Percentiles rank a stretch among this genome's conserved stretches.
phyloP scores from a whole-genome alignment of 2,113 vertebrate species.

The Tetraodon nigroviridis region DNA sequence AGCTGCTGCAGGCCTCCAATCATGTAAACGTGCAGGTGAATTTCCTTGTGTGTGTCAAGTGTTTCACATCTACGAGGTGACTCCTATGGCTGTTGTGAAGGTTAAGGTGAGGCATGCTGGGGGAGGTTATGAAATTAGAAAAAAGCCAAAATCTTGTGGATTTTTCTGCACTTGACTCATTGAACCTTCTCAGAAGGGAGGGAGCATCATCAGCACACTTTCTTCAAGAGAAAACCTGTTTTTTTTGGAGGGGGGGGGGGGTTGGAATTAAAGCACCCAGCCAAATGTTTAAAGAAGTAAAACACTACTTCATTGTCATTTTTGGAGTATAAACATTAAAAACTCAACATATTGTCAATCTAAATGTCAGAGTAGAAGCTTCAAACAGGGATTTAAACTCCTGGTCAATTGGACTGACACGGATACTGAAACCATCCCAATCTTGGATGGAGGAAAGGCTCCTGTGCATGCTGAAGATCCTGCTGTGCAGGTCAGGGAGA shows the following conservation, averaged over 20 bases:
- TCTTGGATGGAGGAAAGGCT: constrained; percentile 1
- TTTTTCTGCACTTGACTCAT: constrained; percentile 30
- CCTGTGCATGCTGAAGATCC: constrained; percentile 46
- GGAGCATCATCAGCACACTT: constrained; percentile 42
- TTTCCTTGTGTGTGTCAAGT: constrained; percentile 17
- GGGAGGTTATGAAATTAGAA: constrained; percentile 36
- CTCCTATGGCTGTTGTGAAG: constrained; percentile 1
- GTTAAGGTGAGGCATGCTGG: constrained; percentile 20
- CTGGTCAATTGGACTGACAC: too few species aligned
- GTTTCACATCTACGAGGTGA: constrained; percentile 1
- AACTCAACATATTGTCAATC: too few species aligned
- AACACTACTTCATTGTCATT: too few species aligned
- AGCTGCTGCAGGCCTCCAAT: constrained; percentile 10
- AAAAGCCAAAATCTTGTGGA: constrained; percentile 24
- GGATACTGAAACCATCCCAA: not conserved
- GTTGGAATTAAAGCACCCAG: not conserved
- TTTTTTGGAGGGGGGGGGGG: too few species aligned
- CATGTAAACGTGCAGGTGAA: constrained; percentile 19
- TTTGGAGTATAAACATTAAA: too few species aligned
- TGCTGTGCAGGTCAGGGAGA: constrained; percentile 46
- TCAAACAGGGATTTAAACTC: too few species aligned
- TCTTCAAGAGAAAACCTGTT: not conserved
- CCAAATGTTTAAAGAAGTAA: constrained; percentile 21
- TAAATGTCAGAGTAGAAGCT: too few species aligned
- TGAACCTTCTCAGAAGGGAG: constrained; percentile 56